Base-by-base conservation (phyloP, 2,888 invertebrate species). In the Timema cristinae region DNA sequence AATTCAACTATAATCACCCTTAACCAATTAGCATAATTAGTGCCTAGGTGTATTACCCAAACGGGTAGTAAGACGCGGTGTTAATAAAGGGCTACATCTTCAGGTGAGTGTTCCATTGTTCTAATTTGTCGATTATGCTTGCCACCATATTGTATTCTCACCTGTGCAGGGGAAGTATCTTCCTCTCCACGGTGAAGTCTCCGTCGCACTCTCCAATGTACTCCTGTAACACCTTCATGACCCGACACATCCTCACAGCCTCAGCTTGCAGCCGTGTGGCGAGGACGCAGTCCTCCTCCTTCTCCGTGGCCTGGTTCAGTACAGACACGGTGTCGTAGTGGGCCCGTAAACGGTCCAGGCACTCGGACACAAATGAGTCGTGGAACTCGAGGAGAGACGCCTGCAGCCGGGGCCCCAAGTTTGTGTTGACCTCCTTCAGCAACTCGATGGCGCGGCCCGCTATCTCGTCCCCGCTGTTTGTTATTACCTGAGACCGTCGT, bases 181-280 rank as follows among this genome's bases (percentile, higher is more conserved):
- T 91, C 76, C 98, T 86, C 81, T 98, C 97, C 56, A 93, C 93
- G 68, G 91, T 88, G 83, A 91, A 95, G 76, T 90, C 90, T 78
- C 90, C 90, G 86, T 97, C 97, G 85, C 97, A 97, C 84, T 97
- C 97, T 78, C 92, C 92, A 75, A 98, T 90, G 82, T 98, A 98
- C 84, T 97, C 97, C 81, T 94, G 93, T 79, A 98, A 87, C 79
- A 97, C 96, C 83, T 94, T 93, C 83, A 98, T 89, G 71, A 98
- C 93, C 77, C 97, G 89, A 82, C 94, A 94, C 91, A 97, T 95
- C 82, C 93, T 90, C 73, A 91, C 89, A 7, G 92, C 91, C 81
- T 93, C 93, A 72, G 86, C 84, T 77, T 85, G 82, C 71, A 90
- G 85, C 75, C 87, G 83, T 75, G 68, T 73, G 54, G 66, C 50